Evolutionary conservation across 2,888 invertebrate genomes (phyloP).

Genomic region (Crocallis elinguaria): DNA sequence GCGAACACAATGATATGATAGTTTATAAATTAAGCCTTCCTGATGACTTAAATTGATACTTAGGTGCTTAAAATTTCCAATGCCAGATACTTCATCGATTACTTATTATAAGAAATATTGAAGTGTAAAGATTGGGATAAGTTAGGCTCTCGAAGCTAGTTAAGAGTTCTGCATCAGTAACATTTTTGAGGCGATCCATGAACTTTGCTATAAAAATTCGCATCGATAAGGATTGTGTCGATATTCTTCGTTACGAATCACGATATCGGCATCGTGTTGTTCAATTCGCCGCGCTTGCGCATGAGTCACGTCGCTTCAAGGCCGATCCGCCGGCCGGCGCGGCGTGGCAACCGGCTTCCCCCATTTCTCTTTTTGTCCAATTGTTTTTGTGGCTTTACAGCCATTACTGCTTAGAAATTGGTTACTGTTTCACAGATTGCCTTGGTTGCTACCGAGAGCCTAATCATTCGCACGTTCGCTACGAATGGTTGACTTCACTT

Average conservation of each 20-base stretch:
- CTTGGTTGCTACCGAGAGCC: slow-evolving; percentile 38
- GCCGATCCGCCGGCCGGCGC: slow-evolving; percentile 76
- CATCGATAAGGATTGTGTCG: slow-evolving; percentile 44
- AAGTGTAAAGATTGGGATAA: not conserved
- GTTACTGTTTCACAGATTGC: slow-evolving; percentile 49
- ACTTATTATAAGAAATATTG: too few relatives aligned
- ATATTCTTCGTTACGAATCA: slow-evolving; percentile 51
- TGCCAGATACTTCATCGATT: too few relatives aligned
- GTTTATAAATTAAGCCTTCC: slow-evolving; percentile 13
- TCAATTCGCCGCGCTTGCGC: slow-evolving; percentile 46
- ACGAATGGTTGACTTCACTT: slow-evolving; percentile 33
- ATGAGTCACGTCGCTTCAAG: slow-evolving; percentile 70
- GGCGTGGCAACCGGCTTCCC: slow-evolving; percentile 67
- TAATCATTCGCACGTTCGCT: slow-evolving; percentile 34
- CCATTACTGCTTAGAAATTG: slow-evolving; percentile 50
- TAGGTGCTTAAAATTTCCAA: too few relatives aligned
- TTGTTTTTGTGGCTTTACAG: slow-evolving; percentile 60
- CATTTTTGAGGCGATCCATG: slow-evolving; percentile 36
- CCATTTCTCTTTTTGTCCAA: slow-evolving; percentile 58
- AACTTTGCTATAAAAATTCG: slow-evolving; percentile 50
- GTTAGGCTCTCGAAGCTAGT: not conserved
- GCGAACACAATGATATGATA: slow-evolving; percentile 3
- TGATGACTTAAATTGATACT: too few relatives aligned
- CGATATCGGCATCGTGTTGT: slow-evolving; percentile 50
- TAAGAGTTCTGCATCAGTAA: not conserved